Conservation (phyloP, 92 coral and sea anemone species). For the Parazoanthus atlanticus region DNA sequence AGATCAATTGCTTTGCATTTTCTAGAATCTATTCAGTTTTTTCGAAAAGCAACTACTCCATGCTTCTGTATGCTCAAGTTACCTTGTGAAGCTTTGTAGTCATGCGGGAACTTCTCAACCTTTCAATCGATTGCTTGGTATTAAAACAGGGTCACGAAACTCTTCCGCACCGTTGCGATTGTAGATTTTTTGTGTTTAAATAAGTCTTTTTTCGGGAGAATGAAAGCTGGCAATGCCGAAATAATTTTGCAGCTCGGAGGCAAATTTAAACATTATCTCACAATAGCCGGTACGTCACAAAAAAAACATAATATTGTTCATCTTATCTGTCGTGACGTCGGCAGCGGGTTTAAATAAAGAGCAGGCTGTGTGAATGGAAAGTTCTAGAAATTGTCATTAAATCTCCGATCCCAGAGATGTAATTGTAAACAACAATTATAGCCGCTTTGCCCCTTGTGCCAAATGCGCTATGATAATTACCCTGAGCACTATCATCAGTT, state of each 20-base stretch:
- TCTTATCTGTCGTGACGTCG: not conserved
- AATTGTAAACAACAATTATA: not conserved
- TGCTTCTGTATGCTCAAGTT: too few species aligned
- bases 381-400: not conserved
- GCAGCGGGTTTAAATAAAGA: not conserved
- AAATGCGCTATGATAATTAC: not conserved
- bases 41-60: not conserved
- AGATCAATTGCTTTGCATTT: not conserved
- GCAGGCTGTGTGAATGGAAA: not conserved
- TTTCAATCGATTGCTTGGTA: not conserved
- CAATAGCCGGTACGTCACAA: conserved; percentile 1
- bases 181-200: not conserved
- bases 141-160: too few species aligned
- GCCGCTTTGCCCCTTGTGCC: not conserved
- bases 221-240: not conserved
- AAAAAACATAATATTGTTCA: not conserved
- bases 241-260: not conserved
- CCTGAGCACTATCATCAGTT: not conserved
- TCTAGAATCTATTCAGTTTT: not conserved
- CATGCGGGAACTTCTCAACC: not conserved
- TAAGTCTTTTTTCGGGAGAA: not conserved
- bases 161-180: not conserved
- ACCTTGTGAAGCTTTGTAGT: not conserved
- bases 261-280: not conserved
- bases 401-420: not conserved